Evolutionary conservation across 2,113 vertebrate species (phyloP).

Genomic region (Hydrochoerus hydrochaeris): DNA sequence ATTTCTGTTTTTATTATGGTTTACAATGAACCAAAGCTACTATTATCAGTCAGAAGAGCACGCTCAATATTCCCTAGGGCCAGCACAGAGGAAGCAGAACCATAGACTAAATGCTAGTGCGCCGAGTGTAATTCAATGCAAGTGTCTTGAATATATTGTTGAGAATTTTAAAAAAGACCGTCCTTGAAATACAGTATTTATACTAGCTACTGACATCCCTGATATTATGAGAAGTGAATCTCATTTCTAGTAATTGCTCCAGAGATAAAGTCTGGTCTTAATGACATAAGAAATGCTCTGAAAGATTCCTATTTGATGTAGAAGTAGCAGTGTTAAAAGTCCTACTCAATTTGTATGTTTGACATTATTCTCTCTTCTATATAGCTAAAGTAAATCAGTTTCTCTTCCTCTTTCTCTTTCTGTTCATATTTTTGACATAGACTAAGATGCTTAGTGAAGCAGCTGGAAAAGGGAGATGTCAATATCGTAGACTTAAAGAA

Average conservation of each 20-base stretch:
- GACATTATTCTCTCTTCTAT: background rate
- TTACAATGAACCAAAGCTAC: background rate
- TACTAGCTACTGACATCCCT: background rate
- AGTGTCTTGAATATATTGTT: background rate
- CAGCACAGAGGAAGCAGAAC: background rate
- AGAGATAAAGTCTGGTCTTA: background rate
- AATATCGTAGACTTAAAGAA: slow-evolving; percentile 95
- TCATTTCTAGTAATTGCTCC: slow-evolving; percentile 10
- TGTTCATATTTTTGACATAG: slow-evolving; percentile 81
- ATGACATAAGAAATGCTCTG: background rate
- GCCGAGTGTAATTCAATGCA: background rate
- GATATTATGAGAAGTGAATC: background rate
- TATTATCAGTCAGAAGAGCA: background rate
- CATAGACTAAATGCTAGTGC: background rate
- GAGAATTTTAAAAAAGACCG: slow-evolving; percentile 46
- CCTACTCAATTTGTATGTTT: background rate
- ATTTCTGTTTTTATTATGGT: background rate
- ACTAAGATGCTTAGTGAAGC: slow-evolving; percentile 96
- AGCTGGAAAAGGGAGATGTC: slow-evolving; percentile 96
- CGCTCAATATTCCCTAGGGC: background rate
- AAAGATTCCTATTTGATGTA: slow-evolving; percentile 17
- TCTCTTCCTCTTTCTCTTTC: background rate
- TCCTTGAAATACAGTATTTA: background rate
- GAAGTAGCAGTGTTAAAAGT: background rate
- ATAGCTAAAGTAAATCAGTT: background rate